Conservation (phyloP, 2,113 vertebrate genomes). For the Lagenorhynchus albirostris region DNA sequence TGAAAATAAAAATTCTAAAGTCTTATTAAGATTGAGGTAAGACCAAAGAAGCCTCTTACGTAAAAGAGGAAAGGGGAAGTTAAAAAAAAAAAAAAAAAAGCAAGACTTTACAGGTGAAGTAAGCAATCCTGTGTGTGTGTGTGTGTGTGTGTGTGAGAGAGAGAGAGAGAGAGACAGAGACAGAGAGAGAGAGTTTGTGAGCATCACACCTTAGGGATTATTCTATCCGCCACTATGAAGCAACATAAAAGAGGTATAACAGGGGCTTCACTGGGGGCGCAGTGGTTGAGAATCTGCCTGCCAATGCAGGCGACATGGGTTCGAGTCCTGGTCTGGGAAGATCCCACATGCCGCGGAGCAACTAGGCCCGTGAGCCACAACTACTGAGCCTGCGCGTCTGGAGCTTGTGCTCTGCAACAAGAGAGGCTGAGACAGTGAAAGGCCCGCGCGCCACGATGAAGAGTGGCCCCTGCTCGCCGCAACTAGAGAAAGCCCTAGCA, state of each 20-base stretch:
- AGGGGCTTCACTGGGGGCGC: not conserved
- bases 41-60: not conserved
- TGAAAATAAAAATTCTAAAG: not conserved
- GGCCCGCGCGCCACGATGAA: accelerated
- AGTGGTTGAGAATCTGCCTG: no score
- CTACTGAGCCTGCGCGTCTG: no score
- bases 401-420: no score
- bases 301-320: no score
- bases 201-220: not conserved
- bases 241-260: not conserved
- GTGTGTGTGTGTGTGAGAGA: no score
- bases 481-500: no score
- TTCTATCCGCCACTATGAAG: not conserved
- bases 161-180: not conserved
- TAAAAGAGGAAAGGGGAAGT: not conserved
- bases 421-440: no score
- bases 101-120: not conserved
- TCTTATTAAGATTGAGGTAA: not conserved
- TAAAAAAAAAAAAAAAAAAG: not conserved
- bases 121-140: not conserved
- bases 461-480: no score
- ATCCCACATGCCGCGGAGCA: no score
- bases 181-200: not conserved
- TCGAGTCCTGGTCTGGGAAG: no score
- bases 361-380: no score